phyloP scores from a whole-genome alignment of 2,113 vertebrate species.

The Meles meles region DNA sequence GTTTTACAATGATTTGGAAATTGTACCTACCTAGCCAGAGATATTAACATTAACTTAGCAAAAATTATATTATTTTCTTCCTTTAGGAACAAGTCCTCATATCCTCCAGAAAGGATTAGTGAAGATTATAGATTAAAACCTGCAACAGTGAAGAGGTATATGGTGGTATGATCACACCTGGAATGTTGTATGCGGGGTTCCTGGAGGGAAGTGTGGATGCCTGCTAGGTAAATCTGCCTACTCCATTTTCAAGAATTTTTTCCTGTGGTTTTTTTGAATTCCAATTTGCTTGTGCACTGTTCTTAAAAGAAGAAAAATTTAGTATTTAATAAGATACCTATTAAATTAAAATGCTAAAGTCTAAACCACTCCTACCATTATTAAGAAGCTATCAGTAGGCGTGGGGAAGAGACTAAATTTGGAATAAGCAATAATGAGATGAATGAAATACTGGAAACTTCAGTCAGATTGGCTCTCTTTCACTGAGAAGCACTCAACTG shows the following conservation, averaged over 20 bases:
- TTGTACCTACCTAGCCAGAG: neutral
- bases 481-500: neutral
- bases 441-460: neutral
- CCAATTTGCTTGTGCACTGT: neutral
- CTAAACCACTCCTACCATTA: neutral
- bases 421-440: neutral
- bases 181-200: constrained; percentile 92
- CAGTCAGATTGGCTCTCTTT: neutral
- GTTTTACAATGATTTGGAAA: constrained; percentile 28
- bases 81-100: constrained; percentile 79
- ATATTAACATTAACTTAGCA: constrained; percentile 18
- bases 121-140: constrained; percentile 90
- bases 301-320: neutral
- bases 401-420: neutral
- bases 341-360: neutral
- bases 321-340: neutral
- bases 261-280: neutral
- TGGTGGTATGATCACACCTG: constrained; percentile 83
- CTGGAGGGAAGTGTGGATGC: constrained; percentile 89
- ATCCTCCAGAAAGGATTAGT: constrained; percentile 91
- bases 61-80: constrained; percentile 23
- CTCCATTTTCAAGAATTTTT: neutral
- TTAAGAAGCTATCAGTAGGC: neutral
- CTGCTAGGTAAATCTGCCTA: constrained; percentile 88
- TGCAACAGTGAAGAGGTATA: constrained; percentile 84